phyloP scores from a whole-genome alignment of 2,888 invertebrate species.

The Penaeus monodon region DNA sequence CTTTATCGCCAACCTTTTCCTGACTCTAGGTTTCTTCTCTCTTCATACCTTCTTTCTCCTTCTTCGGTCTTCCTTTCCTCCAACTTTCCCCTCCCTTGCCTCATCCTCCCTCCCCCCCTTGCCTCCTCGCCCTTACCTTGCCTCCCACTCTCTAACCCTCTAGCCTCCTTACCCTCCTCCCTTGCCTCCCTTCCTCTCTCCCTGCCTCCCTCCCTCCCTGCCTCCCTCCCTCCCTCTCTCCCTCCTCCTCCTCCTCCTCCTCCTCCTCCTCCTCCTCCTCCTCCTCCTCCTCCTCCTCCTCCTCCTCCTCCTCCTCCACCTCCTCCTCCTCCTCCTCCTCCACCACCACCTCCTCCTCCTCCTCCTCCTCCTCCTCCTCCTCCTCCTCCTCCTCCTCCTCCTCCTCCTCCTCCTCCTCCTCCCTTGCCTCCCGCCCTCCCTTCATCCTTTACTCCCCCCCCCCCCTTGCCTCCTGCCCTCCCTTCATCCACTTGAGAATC shows the following conservation, averaged over 20 bases:
- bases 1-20: too few relatives aligned
- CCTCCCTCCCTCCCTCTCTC: too few relatives aligned
- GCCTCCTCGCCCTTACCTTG: neutral
- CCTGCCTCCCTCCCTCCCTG: neutral
- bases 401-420: neutral
- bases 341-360: too few relatives aligned
- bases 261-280: neutral
- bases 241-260: neutral
- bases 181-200: too few relatives aligned
- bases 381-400: neutral
- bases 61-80: too few relatives aligned
- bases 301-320: neutral
- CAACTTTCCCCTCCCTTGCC: too few relatives aligned
- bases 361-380: neutral
- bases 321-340: neutral
- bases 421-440: neutral
- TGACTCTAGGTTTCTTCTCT: too few relatives aligned
- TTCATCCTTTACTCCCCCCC: too few relatives aligned
- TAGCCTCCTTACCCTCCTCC: neutral
- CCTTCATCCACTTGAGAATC: conserved; percentile 25
- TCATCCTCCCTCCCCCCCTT: too few relatives aligned
- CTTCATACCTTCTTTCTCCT: too few relatives aligned
- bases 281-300: neutral
- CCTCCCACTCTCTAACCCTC: neutral
- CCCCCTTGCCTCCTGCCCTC: neutral